These are phyloP conservation scores for Haplotaxodon microlepis DNA, from an alignment of 2,113 vertebrate species.

Conservation along the genomic window DNA sequence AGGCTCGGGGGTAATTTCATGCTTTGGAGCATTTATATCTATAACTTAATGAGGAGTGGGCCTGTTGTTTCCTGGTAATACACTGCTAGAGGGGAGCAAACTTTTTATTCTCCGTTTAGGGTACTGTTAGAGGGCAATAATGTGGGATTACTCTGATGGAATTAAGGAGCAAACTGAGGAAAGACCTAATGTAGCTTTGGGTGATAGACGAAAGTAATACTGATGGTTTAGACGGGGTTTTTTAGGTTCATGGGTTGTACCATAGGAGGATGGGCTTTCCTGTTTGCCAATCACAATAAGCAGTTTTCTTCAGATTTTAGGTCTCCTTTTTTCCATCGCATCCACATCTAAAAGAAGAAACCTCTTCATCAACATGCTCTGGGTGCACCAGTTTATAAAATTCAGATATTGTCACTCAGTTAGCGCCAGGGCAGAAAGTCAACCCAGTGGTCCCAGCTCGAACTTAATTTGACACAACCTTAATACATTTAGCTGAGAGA, in stretches of 20 bases:
- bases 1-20: conserved; percentile 99
- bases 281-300: conserved; percentile 3
- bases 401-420: conserved; percentile 32
- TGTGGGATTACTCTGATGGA: conserved; percentile 56
- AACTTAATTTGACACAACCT: conserved; percentile 44
- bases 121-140: conserved; percentile 69
- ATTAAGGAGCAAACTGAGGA: conserved; percentile 56
- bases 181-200: conserved; percentile 47
- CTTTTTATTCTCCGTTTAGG: conserved; percentile 68
- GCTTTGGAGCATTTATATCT: conserved; percentile 97
- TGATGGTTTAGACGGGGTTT: conserved; percentile 42
- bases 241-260: conserved; percentile 21
- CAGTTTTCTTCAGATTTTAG: not conserved
- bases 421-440: conserved; percentile 1
- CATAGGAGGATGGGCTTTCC: not conserved
- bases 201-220: conserved; percentile 45
- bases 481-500: conserved; percentile 50
- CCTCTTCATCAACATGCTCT: not conserved
- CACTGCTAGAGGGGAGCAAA: conserved; percentile 66
- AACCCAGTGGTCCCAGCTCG: not conserved
- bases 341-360: not conserved
- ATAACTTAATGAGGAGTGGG: conserved; percentile 94
- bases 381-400: not conserved
- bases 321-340: not conserved
- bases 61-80: conserved; percentile 78